These are phyloP conservation scores for Diadema setosum DNA, from an alignment of 35 echinoderm and acorn worm genomes.

Conservation along the genomic window DNA sequence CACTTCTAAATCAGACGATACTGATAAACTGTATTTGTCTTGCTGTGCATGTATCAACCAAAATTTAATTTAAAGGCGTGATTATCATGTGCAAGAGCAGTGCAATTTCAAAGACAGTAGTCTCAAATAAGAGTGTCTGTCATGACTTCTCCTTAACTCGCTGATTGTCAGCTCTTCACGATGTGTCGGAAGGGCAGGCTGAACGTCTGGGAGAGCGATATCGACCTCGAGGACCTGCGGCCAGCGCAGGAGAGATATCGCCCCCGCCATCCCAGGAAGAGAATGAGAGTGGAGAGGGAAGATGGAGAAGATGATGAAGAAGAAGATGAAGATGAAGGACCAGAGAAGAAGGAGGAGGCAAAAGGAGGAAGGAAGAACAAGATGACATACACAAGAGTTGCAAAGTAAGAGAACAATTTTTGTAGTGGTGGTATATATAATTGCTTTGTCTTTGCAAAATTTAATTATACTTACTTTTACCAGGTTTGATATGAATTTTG, in stretches of 20 bases:
- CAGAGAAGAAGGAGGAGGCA: constrained; percentile 38
- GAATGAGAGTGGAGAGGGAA: neutral
- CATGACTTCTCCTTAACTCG: neutral
- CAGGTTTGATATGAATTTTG: too few species aligned
- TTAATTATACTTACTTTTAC: too few species aligned
- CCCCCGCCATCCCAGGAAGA: neutral
- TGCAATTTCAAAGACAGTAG: too few species aligned
- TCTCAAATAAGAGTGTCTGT: neutral
- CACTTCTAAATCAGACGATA: too few species aligned
- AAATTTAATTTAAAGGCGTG: too few species aligned
- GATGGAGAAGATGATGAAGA: constrained; percentile 5
- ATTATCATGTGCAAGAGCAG: too few species aligned
- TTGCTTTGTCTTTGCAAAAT: too few species aligned
- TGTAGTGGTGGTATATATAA: neutral
- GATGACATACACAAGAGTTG: constrained; percentile 49
- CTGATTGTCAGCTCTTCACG: constrained; percentile 65
- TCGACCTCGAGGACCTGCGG: constrained; percentile 63
- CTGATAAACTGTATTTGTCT: too few species aligned
- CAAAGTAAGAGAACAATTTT: constrained; percentile 11
- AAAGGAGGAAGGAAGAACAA: constrained; percentile 42
- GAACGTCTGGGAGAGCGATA: constrained; percentile 82
- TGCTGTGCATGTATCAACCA: too few species aligned
- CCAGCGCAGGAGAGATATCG: neutral
- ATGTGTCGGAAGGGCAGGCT: constrained; percentile 72
- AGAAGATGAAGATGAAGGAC: neutral